Base-by-base conservation (phyloP, 2,888 invertebrate genomes). In the Troides aeacus region DNA sequence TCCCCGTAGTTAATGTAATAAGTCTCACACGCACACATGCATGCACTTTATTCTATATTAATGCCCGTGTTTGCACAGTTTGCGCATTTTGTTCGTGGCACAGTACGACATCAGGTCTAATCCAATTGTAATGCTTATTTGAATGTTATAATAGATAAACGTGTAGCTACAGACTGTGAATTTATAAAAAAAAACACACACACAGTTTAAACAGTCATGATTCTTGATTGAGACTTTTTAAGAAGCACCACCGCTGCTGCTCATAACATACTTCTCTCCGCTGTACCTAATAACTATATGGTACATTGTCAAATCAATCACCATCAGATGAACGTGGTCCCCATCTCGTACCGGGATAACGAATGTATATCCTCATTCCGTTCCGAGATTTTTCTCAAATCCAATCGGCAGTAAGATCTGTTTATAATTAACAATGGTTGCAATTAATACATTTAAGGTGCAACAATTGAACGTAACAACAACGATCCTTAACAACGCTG, bases 361-460 rank as follows among this genome's bases (percentile, higher is more conserved):
- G 30, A 30, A 30, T 4, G 5, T 30, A 3, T 30, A 30, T 30
- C 30, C 30, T 30, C 30, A 30, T 4, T 30, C 10, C 39, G 39
- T 7, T 10, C 10, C 39, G 39, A 39, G 39, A 6, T 39, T 39
- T 39, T 39, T 8, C 39, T 39, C 39, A 10, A 0, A 39, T 39
- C 8, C 1, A 39, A 53, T 53, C 53, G 58, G 62, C 59, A 58
- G 66, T 63, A 59, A 30, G 59, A 50, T 58, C 24, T 56, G 53
- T 63, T 63, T 42, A 66, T 63, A 21, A 21, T 24, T 53, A 66
- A 70, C 70, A 70, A 70, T 66, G 53, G 63, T 23, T 36, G 69
- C 66, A 62, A 66, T 66, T 59, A 63, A 50, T 66, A 42, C 58
- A 21, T 23, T 62, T 62, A 62, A 62, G 62, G 66, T 10, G 39